Evolutionary conservation across 1,140 invertebrate genomes (phyloP).

Genomic region (Liolophura sinensis): DNA sequence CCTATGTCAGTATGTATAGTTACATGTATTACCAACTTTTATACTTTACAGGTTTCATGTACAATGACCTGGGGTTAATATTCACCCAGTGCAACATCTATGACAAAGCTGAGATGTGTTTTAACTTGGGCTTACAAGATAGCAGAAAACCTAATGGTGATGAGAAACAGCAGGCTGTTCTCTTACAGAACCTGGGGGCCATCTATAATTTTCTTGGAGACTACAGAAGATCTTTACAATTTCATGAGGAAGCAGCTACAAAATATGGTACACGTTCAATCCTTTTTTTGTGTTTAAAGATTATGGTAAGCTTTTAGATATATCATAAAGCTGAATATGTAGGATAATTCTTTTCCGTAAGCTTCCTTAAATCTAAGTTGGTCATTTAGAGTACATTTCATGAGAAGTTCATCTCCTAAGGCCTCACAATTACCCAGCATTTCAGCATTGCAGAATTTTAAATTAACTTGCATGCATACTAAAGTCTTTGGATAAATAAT

Average conservation of each 20-base stretch:
- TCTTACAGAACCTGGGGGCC: conserved; percentile 45
- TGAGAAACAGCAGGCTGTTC: conserved; percentile 31
- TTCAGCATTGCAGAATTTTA: neutral
- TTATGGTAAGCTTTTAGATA: neutral
- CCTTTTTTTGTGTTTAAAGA: conserved; percentile 1
- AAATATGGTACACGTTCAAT: conserved; percentile 27
- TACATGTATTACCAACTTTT: neutral
- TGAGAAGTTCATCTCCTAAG: too few species aligned
- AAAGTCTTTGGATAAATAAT: neutral
- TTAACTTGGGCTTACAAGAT: conserved; percentile 33
- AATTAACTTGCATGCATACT: too few species aligned
- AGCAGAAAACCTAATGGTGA: conserved; percentile 11
- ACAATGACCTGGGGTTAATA: conserved; percentile 38
- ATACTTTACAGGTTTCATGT: conserved; percentile 31
- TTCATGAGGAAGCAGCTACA: conserved; percentile 31
- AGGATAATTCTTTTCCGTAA: too few species aligned
- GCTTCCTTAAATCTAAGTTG: too few species aligned
- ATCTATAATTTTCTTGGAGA: conserved; percentile 38
- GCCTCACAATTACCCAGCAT: too few species aligned
- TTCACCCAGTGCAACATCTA: conserved; percentile 34
- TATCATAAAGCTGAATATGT: too few species aligned
- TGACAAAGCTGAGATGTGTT: conserved; percentile 29
- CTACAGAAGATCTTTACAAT: conserved; percentile 30
- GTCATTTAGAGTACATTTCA: too few species aligned
- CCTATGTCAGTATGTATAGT: neutral